These are phyloP conservation scores for Sphenopsis melanotis DNA, from an alignment of 2,797 vertebrate genomes.

Conservation along the genomic window DNA sequence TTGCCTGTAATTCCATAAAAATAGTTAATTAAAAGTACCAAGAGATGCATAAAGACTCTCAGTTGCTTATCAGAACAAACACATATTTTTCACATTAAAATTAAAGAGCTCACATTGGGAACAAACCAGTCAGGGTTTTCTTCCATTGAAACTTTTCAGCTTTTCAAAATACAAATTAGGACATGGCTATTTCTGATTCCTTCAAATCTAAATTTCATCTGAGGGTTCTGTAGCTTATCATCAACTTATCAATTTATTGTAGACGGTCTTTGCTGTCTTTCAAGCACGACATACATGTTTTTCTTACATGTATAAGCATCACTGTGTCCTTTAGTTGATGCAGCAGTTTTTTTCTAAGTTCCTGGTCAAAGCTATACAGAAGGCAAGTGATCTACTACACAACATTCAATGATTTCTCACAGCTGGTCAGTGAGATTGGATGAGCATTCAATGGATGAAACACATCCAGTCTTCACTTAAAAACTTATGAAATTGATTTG, in stretches of 20 bases:
- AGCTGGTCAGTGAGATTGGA: background rate
- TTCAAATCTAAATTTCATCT: background rate
- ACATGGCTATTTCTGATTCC: background rate
- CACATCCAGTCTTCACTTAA: background rate
- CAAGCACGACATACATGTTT: background rate
- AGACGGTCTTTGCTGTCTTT: background rate
- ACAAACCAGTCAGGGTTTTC: background rate
- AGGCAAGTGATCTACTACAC: background rate
- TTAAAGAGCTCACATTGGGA: background rate
- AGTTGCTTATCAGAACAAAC: background rate
- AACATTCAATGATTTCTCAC: background rate
- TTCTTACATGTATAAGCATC: background rate
- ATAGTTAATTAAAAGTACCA: slow-evolving; percentile 1
- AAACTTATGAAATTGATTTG: background rate
- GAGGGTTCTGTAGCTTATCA: background rate
- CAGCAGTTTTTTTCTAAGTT: background rate
- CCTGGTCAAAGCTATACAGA: background rate
- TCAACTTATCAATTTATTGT: background rate
- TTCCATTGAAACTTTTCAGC: background rate
- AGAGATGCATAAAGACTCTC: background rate
- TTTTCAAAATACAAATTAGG: background rate
- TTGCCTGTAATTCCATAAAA: background rate
- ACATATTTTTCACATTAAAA: background rate
- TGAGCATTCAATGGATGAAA: background rate
- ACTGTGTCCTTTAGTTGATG: background rate